Evolutionary conservation across 2,797 vertebrate genomes (phyloP), one percentile per base, ranked within the genome.

Genomic region (Hippocampus kuda): DNA sequence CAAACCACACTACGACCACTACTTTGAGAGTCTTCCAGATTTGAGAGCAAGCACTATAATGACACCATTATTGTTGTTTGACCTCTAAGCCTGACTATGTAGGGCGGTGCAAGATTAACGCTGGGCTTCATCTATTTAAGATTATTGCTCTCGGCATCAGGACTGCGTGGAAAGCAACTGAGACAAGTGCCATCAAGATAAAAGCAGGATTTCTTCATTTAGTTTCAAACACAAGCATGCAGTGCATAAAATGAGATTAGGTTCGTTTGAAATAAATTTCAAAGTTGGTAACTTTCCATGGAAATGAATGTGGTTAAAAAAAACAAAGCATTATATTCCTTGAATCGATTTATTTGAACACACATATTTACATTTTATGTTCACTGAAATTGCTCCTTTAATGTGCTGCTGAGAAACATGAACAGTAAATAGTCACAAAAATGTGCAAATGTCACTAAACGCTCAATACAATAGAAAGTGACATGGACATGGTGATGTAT

Each of bases 41-140:
- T 62, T 75, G 79, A 83, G 74, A 74, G 76, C 61, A 75, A 79
- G 68, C 53, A 5, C 60, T 63, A 82, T 76, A 74, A 81, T 3
- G 41, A 74, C 65, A 76, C 79, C 76, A 79, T 81, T 83, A 86
- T 89, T 87, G 85, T 71, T 81, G 77, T 87, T 75, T 86, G 82
- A 82, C 81, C 86, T 88, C 77, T 79, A 60, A 87, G 78, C 83
- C 74, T 78, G 66, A 75, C 74, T 80, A 87, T 81, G 73, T 85
- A 80, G 86, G 85, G 42, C 82, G 81, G 70, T 65, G 70, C 81
- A 80, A 88, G 87, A 90, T 90, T 89, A 89, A 87, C 86, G 83
- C 75, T 69, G 68, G 74, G 78, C 78, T 85, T 89, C 86, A 88
- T 87, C 76, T 79, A 62, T 12, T 49, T 27, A 27, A 48, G 77